These are phyloP conservation scores for Raja brachyura DNA, from an alignment of 2,113 vertebrate species.

Conservation along the genomic window DNA sequence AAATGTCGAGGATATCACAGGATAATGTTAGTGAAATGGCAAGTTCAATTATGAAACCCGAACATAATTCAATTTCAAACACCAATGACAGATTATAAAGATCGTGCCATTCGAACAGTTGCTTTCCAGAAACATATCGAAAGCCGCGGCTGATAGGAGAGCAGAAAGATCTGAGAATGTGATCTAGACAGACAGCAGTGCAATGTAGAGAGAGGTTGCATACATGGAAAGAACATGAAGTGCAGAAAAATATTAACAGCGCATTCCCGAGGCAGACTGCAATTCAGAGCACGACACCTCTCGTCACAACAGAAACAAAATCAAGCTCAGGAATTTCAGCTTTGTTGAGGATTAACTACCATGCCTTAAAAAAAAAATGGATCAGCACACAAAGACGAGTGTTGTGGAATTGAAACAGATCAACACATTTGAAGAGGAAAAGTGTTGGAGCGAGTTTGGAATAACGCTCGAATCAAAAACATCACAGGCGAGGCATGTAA, in stretches of 20 bases:
- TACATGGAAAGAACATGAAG: background rate
- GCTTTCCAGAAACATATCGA: background rate
- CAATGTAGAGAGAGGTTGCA: background rate
- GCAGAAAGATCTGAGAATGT: background rate
- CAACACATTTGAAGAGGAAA: background rate
- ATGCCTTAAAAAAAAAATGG: background rate
- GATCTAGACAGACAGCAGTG: background rate
- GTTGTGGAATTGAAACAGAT: background rate
- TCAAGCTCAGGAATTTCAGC: background rate
- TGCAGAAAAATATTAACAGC: background rate
- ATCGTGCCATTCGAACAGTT: background rate
- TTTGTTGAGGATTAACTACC: background rate
- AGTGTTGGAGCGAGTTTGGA: background rate
- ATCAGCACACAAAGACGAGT: background rate
- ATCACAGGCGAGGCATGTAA: background rate
- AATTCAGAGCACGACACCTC: background rate
- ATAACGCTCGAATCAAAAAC: background rate
- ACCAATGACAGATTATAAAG: background rate
- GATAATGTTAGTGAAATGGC: background rate
- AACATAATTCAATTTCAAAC: background rate
- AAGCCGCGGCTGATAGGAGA: background rate
- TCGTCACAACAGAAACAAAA: background rate
- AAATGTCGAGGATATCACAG: background rate
- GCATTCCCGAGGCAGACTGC: background rate
- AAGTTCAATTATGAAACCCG: background rate